Evolutionary conservation across 2,113 vertebrate species (phyloP).

Genomic region (Callionymus lyra): DNA sequence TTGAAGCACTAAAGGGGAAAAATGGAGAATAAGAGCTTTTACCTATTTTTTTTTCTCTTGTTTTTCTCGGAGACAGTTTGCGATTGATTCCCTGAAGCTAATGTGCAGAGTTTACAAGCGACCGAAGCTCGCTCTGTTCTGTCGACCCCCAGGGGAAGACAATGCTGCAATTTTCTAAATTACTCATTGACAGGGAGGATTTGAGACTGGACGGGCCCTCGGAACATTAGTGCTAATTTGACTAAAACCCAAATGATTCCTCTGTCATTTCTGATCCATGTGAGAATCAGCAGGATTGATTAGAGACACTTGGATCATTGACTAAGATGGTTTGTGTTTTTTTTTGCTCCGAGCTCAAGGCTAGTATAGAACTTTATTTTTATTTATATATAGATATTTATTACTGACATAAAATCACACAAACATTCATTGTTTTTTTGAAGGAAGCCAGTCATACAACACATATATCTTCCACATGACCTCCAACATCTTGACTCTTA

Average conservation of each 20-base stretch:
- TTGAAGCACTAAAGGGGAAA: constrained; percentile 27
- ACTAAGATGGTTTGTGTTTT: too few species aligned
- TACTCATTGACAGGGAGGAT: constrained; percentile 56
- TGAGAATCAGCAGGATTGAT: constrained; percentile 17
- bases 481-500: too few species aligned
- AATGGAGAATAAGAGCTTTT: constrained; percentile 20
- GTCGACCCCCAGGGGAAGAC: constrained; percentile 38
- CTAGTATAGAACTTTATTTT: too few species aligned
- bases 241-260: constrained; percentile 38
- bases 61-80: constrained; percentile 15
- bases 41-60: constrained; percentile 10
- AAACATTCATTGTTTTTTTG: too few species aligned
- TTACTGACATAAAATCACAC: too few species aligned
- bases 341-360: too few species aligned
- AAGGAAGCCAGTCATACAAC: too few species aligned
- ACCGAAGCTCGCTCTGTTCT: constrained; percentile 15
- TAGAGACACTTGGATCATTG: neutral
- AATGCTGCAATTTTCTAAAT: constrained; percentile 55
- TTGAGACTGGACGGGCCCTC: constrained; percentile 11
- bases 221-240: constrained; percentile 34
- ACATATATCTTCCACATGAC: too few species aligned
- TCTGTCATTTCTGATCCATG: constrained; percentile 15
- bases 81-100: constrained; percentile 43
- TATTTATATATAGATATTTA: too few species aligned
- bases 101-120: constrained; percentile 54